Evolutionary conservation across 2,797 vertebrate genomes (phyloP).

Genomic region (Chaenodraco wilsoni): DNA sequence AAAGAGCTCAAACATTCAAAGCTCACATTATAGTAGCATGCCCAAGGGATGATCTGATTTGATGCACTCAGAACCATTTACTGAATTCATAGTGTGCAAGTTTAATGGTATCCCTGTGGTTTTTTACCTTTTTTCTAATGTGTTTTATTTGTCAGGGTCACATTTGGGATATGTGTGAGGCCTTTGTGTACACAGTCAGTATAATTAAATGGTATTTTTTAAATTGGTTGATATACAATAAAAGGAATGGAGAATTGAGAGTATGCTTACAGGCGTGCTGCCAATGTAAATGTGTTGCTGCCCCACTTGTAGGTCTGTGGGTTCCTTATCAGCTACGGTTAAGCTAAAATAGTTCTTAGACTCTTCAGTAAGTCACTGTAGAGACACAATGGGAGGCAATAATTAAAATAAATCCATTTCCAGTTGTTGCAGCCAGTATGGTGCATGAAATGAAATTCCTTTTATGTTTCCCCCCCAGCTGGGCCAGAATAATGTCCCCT

Average conservation of each 20-base stretch:
- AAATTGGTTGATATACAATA: background rate
- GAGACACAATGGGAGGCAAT: slow-evolving; percentile 19
- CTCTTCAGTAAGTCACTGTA: slow-evolving; percentile 1
- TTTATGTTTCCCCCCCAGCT: slow-evolving; percentile 36
- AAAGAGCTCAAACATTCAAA: slow-evolving; percentile 26
- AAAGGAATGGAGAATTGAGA: background rate
- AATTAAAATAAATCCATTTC: slow-evolving; percentile 29
- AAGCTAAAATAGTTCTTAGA: background rate
- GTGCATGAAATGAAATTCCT: slow-evolving; percentile 29
- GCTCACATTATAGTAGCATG: background rate
- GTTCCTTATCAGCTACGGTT: slow-evolving; percentile 3
- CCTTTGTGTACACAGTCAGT: background rate
- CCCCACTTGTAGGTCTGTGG: background rate
- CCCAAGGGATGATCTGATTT: background rate
- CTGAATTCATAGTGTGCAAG: too few species aligned
- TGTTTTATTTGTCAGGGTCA: background rate
- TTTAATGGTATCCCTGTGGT: background rate
- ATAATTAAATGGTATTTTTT: slow-evolving; percentile 5
- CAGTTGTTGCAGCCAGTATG: slow-evolving; percentile 24
- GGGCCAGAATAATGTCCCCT: slow-evolving; percentile 27
- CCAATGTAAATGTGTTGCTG: slow-evolving; percentile 1
- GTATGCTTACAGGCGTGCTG: background rate
- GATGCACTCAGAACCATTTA: slow-evolving; percentile 12
- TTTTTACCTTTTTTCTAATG: background rate
- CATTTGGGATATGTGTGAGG: background rate